These are phyloP conservation scores for western clawed frog (Xenopus tropicalis) DNA, from an alignment of 2,113 vertebrate genomes.

Conservation along the genomic window DNA sequence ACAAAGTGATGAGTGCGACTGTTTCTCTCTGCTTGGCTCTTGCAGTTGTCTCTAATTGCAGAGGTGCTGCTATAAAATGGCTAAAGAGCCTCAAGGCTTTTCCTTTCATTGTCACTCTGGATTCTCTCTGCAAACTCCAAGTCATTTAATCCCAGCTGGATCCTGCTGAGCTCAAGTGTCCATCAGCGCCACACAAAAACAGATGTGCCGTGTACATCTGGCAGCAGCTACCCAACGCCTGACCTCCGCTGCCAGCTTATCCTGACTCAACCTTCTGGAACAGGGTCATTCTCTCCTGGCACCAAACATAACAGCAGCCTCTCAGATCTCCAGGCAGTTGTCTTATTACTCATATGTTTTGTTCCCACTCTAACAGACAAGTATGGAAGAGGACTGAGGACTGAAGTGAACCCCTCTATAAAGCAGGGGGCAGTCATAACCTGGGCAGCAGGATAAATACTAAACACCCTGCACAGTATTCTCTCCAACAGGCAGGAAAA, in stretches of 20 bases:
- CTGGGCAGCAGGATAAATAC: no score
- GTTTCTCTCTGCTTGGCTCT: no score
- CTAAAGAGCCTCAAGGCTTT: neutral
- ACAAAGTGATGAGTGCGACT: no score
- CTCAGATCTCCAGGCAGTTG: neutral
- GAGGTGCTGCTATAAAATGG: no score
- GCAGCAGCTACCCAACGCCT: neutral
- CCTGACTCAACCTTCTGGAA: slow-evolving; percentile 14
- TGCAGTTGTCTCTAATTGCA: no score
- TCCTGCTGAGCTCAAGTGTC: neutral
- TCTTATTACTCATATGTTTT: neutral
- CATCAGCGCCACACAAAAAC: neutral
- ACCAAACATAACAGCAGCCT: neutral
- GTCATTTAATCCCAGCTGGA: slow-evolving; percentile 9
- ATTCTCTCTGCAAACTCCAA: neutral
- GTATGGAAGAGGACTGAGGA: no score
- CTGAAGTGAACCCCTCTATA: no score
- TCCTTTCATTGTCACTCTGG: neutral
- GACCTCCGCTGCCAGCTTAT: slow-evolving; percentile 24
- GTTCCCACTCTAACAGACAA: no score
- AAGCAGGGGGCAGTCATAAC: no score
- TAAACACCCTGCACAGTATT: no score
- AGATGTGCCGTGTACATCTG: slow-evolving; percentile 33
- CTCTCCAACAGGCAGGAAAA: no score
- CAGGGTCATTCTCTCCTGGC: neutral